Conservation (phyloP, 2,888 invertebrate species). For the Perithous albicinctus region DNA sequence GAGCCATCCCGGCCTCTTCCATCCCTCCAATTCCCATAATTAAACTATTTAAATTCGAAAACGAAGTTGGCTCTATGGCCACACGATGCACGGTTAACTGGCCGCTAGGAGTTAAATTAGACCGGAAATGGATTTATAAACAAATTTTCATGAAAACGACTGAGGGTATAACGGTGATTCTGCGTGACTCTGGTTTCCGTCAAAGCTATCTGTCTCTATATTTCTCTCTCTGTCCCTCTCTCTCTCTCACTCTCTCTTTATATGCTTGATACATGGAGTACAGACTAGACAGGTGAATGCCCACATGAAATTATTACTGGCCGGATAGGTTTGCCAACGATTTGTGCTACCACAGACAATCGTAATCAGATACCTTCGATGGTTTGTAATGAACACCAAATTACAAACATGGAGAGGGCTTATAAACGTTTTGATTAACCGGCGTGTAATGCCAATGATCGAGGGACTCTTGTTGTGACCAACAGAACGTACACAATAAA, state of each 20-base stretch:
- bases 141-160: conserved; percentile 65
- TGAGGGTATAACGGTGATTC: conserved; percentile 18
- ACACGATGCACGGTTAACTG: conserved; percentile 62
- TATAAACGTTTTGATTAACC: conserved; percentile 21
- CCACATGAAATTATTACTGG: conserved; percentile 13
- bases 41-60: conserved; percentile 69
- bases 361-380: conserved; percentile 9
- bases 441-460: background rate
- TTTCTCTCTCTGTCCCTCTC: background rate
- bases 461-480: background rate
- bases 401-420: conserved; percentile 5
- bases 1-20: background rate
- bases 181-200: conserved; percentile 14
- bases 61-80: conserved; percentile 67
- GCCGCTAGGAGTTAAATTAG: conserved; percentile 67
- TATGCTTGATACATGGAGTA: background rate
- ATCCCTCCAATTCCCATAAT: conserved; percentile 63
- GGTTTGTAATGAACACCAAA: conserved; percentile 21
- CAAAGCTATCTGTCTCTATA: background rate
- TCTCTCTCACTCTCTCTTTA: background rate
- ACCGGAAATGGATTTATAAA: conserved; percentile 70
- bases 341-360: conserved; percentile 2
- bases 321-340: conserved; percentile 1
- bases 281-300: background rate
- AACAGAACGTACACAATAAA: background rate